A percentile compares a stretch with the other conserved stretches of the same genome.
These are phyloP conservation scores for Dinoponera quadriceps DNA, from an alignment of 1,140 invertebrate species.

Conservation along the genomic window DNA sequence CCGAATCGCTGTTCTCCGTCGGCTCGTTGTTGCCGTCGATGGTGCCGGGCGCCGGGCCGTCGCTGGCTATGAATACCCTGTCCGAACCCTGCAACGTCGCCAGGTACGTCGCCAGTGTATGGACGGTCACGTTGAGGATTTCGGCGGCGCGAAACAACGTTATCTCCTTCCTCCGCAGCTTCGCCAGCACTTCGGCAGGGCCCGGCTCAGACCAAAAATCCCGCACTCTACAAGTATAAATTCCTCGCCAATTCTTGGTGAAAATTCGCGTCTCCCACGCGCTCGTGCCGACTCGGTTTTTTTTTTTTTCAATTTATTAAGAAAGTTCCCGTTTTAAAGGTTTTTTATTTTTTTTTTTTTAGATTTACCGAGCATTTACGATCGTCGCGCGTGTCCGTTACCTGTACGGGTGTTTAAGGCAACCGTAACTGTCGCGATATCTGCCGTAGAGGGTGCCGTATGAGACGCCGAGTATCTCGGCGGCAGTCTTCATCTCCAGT, in stretches of 20 bases:
- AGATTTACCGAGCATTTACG: background rate
- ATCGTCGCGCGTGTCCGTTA: conserved; percentile 77
- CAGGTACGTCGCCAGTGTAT: conserved; percentile 90
- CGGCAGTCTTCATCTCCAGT: conserved; percentile 97
- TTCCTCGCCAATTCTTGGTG: background rate
- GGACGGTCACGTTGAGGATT: conserved; percentile 90
- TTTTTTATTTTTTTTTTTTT: too few species aligned
- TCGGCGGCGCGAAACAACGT: conserved; percentile 90
- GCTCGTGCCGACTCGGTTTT: background rate
- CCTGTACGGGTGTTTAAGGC: conserved; percentile 93
- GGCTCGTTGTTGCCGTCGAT: conserved; percentile 78
- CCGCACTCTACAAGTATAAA: conserved; percentile 86
- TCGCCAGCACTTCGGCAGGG: conserved; percentile 89
- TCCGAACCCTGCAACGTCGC: conserved; percentile 87
- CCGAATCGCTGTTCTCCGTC: conserved; percentile 77
- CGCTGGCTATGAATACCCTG: conserved; percentile 83
- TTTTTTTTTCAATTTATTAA: too few species aligned
- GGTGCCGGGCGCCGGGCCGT: conserved; percentile 72
- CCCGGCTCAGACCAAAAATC: conserved; percentile 92
- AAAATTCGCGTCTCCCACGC: background rate
- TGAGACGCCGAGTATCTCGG: conserved; percentile 94
- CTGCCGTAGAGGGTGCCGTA: conserved; percentile 95
- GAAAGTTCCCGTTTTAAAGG: too few species aligned
- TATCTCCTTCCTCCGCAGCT: conserved; percentile 90
- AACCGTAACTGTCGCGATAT: conserved; percentile 95